Percentiles rank a stretch among this genome's conserved stretches.
phyloP scores from a whole-genome alignment of 2,888 invertebrate species.

The Rutpela maculata region DNA sequence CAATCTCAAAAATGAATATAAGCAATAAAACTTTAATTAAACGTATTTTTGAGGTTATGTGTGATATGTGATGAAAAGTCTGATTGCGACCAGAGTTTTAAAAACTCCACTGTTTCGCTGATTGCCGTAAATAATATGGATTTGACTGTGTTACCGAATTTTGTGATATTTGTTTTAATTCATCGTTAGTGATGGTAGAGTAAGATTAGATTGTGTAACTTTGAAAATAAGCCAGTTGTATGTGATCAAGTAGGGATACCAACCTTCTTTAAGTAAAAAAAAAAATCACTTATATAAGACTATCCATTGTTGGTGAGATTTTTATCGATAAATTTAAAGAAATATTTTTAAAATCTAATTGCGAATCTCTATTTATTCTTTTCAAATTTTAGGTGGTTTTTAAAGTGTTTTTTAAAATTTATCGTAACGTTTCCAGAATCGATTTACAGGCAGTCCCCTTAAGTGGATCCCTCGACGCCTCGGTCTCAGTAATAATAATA shows the following conservation, averaged over 20 bases:
- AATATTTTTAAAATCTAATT: slow-evolving; percentile 25
- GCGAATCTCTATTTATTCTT: slow-evolving; percentile 26
- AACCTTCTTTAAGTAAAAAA: slow-evolving; percentile 51
- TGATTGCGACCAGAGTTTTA: no score
- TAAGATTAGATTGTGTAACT: slow-evolving; percentile 46
- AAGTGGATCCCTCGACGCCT: background rate
- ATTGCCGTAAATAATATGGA: slow-evolving; percentile 26
- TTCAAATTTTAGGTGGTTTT: background rate
- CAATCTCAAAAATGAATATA: no score
- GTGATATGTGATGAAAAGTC: no score
- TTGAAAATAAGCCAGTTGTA: slow-evolving; percentile 55
- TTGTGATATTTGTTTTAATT: slow-evolving; percentile 56
- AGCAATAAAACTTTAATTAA: no score
- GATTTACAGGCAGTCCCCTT: background rate
- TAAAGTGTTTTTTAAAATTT: slow-evolving; percentile 27
- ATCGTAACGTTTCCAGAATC: slow-evolving; percentile 1
- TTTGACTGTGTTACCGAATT: slow-evolving; percentile 45
- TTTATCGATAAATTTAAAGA: slow-evolving; percentile 22
- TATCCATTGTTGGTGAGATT: slow-evolving; percentile 37
- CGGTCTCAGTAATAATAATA: no score
- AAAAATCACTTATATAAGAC: slow-evolving; percentile 48
- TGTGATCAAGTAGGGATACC: slow-evolving; percentile 55
- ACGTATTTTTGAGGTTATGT: no score
- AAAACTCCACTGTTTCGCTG: background rate
- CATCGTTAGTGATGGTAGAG: slow-evolving; percentile 42